These are phyloP conservation scores for Lophura nycthemera DNA, from an alignment of 2,113 vertebrate species.

Conservation along the genomic window DNA sequence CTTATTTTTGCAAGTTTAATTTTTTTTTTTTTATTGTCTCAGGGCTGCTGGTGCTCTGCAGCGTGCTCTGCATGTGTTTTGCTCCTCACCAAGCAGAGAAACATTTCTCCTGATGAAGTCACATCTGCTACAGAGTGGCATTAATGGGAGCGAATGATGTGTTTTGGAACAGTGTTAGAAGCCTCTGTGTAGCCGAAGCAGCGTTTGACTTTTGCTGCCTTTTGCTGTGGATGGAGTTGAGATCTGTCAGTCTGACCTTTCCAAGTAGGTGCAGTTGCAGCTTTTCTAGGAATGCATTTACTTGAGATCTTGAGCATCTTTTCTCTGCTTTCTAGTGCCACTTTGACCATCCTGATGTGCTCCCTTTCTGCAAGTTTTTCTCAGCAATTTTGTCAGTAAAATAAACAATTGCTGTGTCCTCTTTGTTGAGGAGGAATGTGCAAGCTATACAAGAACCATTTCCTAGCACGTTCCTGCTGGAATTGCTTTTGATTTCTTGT, in stretches of 20 bases:
- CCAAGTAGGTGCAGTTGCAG: not conserved
- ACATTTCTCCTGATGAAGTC: not conserved
- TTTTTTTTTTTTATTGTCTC: not conserved
- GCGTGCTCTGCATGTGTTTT: not conserved
- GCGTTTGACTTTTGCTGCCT: not conserved
- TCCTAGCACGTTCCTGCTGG: constrained; percentile 23
- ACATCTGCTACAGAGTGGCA: not conserved
- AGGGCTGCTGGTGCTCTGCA: not conserved
- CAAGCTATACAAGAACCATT: not conserved
- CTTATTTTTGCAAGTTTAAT: not conserved
- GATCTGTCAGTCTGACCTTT: not conserved
- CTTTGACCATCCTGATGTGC: not conserved
- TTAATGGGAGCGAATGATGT: not conserved
- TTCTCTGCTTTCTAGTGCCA: not conserved
- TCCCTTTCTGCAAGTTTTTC: not conserved
- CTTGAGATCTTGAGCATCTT: not conserved
- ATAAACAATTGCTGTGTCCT: not conserved
- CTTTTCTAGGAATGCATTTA: not conserved
- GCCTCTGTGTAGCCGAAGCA: not conserved
- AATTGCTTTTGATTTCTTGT: constrained; percentile 51
- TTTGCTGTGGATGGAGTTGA: not conserved
- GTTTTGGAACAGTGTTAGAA: not conserved
- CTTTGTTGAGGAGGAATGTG: not conserved
- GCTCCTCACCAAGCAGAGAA: not conserved
- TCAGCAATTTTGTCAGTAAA: not conserved